A percentile compares a stretch with the other conserved stretches of the same genome.
phyloP scores from a whole-genome alignment of 35 echinoderm and acorn worm species.

The Acanthaster planci region DNA sequence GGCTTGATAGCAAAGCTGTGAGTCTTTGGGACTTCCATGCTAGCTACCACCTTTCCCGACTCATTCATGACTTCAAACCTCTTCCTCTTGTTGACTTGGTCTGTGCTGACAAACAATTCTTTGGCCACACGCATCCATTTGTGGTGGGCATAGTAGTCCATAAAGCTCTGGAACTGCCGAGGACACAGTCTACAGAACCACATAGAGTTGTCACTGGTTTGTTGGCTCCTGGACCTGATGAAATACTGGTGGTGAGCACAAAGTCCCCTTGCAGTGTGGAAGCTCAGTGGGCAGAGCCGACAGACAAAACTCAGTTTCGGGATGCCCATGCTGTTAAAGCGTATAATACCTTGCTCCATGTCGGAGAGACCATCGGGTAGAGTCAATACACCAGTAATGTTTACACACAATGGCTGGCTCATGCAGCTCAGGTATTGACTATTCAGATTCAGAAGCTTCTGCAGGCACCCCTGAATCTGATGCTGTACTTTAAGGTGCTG shows the following conservation, averaged over 20 bases:
- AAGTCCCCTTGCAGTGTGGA: not conserved
- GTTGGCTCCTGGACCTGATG: not conserved
- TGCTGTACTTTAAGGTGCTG: not conserved
- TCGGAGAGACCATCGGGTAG: slow-evolving; percentile 43
- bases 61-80: not conserved
- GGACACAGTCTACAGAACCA: slow-evolving; percentile 16
- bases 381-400: slow-evolving; percentile 1
- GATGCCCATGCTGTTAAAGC: slow-evolving; percentile 18
- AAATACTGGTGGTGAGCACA: slow-evolving; percentile 4
- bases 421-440: slow-evolving; percentile 17
- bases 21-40: not conserved
- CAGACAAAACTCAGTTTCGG: slow-evolving; percentile 19
- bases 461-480: not conserved
- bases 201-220: not conserved
- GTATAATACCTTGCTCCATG: slow-evolving; percentile 16
- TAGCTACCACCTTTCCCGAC: not conserved
- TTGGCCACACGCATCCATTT: slow-evolving; percentile 25
- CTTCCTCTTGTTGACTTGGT: not conserved
- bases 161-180: slow-evolving; percentile 17
- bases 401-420: slow-evolving; percentile 27
- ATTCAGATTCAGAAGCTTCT: slow-evolving; percentile 28
- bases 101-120: not conserved
- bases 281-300: slow-evolving; percentile 27
- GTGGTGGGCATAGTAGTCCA: slow-evolving; percentile 34
- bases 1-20: no score